Base-by-base conservation (phyloP, 2,888 invertebrate genomes). In the Xanthia togata region DNA sequence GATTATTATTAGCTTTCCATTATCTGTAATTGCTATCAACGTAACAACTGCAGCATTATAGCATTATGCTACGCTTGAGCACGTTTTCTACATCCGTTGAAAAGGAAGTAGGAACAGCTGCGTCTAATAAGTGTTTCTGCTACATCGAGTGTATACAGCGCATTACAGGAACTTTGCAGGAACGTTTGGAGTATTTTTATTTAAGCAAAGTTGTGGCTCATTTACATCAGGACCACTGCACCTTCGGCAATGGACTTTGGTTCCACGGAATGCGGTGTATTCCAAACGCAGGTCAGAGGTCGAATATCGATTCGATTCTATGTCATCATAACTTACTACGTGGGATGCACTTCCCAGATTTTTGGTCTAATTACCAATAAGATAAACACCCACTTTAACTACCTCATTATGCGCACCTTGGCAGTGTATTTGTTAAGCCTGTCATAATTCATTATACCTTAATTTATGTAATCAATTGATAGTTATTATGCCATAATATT, bases 401-500 rank as follows among this genome's bases (percentile, higher is more conserved):
- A 63, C n/a, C 8, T 57, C 9, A 47, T 38, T 35, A 47, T 57
- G 2, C 57, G 14, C 12, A 55, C 4, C 38, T 53, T 44, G 4
- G n/a, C 35, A 47, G n/a, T 31, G 53, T 20, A 17, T 38, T 35
- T 68, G 17, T 47, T 31, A 41, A 31, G 14, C 73, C 0, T 74
- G 23, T 23, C n/a, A 57, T 74, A 69, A 47, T 63, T 57, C 38
- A 35, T 70, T 44, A 77, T 57, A 70, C 31, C 55, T 12, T 14
- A 20, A 31, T 67, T 57, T 44, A 72, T 67, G 70, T 70, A 84
- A 76, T 59, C 60, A n/a, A 73, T 63, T 63, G 50, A 73, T 78
- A 70, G 31, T n/a, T 73, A 80, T 73, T 74, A 86, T 76, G 62
- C 67, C 77, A 76, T 82, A 77, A 72, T 80, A 77, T 75, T 81